Evolutionary conservation across 2,888 invertebrate genomes (phyloP).

Genomic region (Drosophila recens): DNA sequence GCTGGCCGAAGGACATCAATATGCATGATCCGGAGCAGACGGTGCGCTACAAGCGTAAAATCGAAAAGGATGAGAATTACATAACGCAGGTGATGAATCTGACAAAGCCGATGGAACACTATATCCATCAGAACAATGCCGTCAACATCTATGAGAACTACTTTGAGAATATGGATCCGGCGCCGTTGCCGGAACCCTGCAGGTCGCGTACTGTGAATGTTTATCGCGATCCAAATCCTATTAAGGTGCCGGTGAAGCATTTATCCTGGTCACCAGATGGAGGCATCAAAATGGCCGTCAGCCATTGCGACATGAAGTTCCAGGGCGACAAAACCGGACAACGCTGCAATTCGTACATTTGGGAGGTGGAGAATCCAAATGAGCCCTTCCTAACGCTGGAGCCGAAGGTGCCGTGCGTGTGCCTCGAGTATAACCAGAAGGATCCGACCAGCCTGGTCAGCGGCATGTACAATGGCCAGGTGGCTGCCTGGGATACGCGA

Average conservation of each 20-base stretch:
- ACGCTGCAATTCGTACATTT: conserved; percentile 92
- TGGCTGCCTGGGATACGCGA: conserved; percentile 94
- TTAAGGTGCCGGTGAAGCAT: conserved; percentile 90
- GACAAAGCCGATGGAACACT: conserved; percentile 89
- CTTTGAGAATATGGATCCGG: conserved; percentile 91
- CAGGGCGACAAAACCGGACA: conserved; percentile 89
- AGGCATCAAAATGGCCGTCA: conserved; percentile 92
- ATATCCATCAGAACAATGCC: conserved; percentile 96
- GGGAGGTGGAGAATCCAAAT: conserved; percentile 97
- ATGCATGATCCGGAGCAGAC: conserved; percentile 94
- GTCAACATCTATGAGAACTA: conserved; percentile 96
- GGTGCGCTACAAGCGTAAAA: conserved; percentile 90
- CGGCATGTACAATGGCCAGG: conserved; percentile 92
- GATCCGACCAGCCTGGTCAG: conserved; percentile 92
- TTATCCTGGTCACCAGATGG: conserved; percentile 97
- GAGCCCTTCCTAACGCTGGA: conserved; percentile 92
- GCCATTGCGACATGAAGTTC: conserved; percentile 93
- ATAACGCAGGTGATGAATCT: conserved; percentile 91
- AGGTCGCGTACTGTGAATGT: conserved; percentile 94
- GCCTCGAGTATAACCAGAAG: conserved; percentile 95
- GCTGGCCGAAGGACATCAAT: conserved; percentile 98
- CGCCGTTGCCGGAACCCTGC: conserved; percentile 90
- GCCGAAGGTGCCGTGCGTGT: conserved; percentile 91
- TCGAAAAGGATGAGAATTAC: conserved; percentile 96
- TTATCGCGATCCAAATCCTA: conserved; percentile 90